Conservation (phyloP, 2,113 vertebrate genomes). For the Zootoca vivipara region DNA sequence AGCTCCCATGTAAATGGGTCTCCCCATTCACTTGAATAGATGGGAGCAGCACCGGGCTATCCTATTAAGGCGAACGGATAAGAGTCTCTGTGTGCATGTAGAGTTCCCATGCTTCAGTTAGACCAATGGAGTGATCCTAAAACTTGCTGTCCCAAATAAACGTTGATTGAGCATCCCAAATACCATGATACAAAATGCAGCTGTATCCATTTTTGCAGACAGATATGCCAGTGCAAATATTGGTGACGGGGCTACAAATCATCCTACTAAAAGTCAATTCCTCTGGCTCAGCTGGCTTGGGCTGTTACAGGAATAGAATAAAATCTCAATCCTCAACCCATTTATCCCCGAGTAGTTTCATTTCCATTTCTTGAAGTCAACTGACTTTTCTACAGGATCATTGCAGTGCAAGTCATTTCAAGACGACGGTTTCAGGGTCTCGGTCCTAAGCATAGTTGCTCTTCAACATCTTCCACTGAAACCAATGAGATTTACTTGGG, state of each 20-base stretch:
- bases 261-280: background rate
- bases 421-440: background rate
- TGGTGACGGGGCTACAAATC: background rate
- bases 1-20: background rate
- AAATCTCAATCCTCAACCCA: background rate
- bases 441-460: background rate
- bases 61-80: background rate
- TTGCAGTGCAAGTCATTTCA: background rate
- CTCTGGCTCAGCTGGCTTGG: background rate
- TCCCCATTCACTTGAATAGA: background rate
- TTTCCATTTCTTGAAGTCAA: background rate
- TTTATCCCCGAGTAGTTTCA: background rate
- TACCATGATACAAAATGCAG: background rate
- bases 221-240: background rate
- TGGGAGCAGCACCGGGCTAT: background rate
- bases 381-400: background rate
- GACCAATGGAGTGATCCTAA: background rate
- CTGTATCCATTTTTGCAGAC: background rate
- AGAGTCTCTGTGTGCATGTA: background rate
- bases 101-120: background rate
- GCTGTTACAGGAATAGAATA: background rate
- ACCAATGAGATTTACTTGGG: constrained; percentile 14
- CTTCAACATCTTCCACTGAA: constrained; percentile 6
- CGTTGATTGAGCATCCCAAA: background rate
- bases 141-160: background rate